These are phyloP conservation scores for Pissodes strobi DNA, from an alignment of 1,140 invertebrate genomes.

Conservation along the genomic window DNA sequence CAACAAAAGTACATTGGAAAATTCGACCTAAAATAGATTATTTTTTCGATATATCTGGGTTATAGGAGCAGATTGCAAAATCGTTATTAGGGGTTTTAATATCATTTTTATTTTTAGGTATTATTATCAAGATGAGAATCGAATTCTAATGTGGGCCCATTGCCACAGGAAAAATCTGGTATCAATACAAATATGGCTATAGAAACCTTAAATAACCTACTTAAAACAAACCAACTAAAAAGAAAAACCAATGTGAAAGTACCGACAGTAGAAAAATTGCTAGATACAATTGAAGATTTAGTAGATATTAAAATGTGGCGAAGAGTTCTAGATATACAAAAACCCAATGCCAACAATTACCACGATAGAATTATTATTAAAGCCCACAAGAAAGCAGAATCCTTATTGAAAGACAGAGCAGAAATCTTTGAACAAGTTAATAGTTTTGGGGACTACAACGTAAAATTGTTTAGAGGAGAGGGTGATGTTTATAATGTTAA, in stretches of 20 bases:
- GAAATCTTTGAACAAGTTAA: constrained; percentile 24
- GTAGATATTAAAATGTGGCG: constrained; percentile 41
- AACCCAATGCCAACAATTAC: constrained; percentile 35
- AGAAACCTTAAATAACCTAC: constrained; percentile 38
- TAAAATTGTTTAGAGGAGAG: constrained; percentile 23
- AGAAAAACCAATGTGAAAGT: constrained; percentile 30
- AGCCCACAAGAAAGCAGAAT: no score
- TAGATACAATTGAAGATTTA: constrained; percentile 32
- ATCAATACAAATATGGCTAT: constrained; percentile 37
- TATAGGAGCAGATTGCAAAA: neutral
- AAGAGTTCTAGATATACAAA: constrained; percentile 27
- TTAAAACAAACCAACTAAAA: no score
- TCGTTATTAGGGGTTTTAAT: neutral
- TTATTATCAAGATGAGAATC: constrained; percentile 37
- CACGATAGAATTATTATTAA: constrained; percentile 23
- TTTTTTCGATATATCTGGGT: neutral
- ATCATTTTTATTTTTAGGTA: constrained; percentile 28
- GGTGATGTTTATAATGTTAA: constrained; percentile 14
- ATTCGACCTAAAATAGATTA: neutral
- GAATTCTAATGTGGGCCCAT: constrained; percentile 36
- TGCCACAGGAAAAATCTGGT: constrained; percentile 31
- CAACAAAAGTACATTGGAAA: no score
- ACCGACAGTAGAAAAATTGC: constrained; percentile 20
- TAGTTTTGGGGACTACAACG: constrained; percentile 28
- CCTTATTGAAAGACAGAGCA: no score